Percentiles rank a stretch among this genome's conserved stretches.
Conservation (phyloP, 2,797 vertebrate species). For the Coreius guichenoti region DNA sequence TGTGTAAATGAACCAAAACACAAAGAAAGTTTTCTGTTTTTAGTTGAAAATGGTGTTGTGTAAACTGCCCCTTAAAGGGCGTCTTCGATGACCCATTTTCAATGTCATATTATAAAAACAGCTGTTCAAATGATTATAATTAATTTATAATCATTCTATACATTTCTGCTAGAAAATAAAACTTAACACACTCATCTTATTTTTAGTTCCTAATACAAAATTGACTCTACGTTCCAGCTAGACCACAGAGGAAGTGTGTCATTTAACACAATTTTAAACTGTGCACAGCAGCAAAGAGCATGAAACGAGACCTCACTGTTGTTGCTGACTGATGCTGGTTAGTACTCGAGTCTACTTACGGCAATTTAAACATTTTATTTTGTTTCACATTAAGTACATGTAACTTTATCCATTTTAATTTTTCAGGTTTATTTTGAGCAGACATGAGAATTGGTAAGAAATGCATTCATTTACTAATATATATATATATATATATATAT, state of each 20-base stretch:
- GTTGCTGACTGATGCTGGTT: neutral
- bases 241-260: neutral
- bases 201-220: neutral
- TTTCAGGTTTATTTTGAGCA: conserved; percentile 6
- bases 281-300: neutral
- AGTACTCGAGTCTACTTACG: neutral
- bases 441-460: conserved; percentile 5
- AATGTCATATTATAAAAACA: neutral
- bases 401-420: neutral
- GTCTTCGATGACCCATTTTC: neutral
- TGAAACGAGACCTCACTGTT: neutral
- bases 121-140: neutral
- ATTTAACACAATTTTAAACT: neutral
- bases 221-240: neutral
- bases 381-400: neutral
- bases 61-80: neutral
- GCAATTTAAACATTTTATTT: neutral
- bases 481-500: too few species aligned
- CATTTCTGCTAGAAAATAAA: neutral
- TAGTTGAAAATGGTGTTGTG: too few species aligned
- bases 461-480: neutral
- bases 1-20: neutral
- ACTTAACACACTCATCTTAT: neutral
- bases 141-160: neutral
- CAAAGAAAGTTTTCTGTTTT: neutral